A percentile compares a stretch with the other conserved stretches of the same genome.
phyloP scores from a whole-genome alignment of 2,888 invertebrate genomes.

The Elysia crispata region DNA sequence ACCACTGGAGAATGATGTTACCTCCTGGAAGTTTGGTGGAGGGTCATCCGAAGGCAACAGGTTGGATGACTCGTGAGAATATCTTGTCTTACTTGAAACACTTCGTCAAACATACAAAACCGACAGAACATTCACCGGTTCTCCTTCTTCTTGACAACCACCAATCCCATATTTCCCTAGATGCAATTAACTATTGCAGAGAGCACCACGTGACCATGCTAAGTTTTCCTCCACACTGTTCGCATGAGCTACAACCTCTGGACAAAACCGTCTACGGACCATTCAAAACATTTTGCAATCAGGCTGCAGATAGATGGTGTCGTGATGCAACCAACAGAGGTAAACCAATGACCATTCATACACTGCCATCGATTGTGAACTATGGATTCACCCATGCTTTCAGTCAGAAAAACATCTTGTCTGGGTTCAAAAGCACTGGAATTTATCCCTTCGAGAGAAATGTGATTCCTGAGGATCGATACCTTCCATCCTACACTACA shows the following conservation, averaged over 20 bases:
- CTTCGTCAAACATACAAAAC: no score
- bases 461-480: not conserved
- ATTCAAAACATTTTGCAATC: slow-evolving; percentile 6
- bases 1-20: no score
- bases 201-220: not conserved
- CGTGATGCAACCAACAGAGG: slow-evolving; percentile 4
- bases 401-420: not conserved
- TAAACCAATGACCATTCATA: not conserved
- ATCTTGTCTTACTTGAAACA: no score
- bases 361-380: not conserved
- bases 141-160: no score
- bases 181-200: not conserved
- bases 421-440: slow-evolving; percentile 12
- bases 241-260: not conserved
- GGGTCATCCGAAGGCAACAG: no score
- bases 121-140: no score
- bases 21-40: no score
- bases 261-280: slow-evolving; percentile 10
- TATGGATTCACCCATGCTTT: not conserved
- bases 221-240: not conserved
- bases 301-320: not conserved
- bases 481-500: slow-evolving; percentile 11
- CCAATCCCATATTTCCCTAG: not conserved
- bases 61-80: no score
- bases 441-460: slow-evolving; percentile 9